Percentiles rank a stretch among this genome's conserved stretches.
Evolutionary conservation across 2,888 invertebrate species (phyloP).

Genomic region (Trileptium ribeirensis): DNA sequence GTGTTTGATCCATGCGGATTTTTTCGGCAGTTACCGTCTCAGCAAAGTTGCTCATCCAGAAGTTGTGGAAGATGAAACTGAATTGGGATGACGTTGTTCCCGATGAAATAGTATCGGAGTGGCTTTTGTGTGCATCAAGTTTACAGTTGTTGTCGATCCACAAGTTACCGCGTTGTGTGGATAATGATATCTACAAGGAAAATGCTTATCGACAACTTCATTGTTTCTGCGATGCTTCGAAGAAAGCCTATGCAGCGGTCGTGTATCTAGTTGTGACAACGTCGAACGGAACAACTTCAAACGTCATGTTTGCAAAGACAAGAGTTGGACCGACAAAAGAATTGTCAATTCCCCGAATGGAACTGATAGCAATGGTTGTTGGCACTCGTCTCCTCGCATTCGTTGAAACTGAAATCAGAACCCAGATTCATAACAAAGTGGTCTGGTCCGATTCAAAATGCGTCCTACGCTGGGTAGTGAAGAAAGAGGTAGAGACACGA

Average conservation of each 20-base stretch:
- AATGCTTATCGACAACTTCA: neutral
- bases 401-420: neutral
- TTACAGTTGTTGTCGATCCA: neutral
- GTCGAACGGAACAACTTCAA: neutral
- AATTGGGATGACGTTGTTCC: neutral
- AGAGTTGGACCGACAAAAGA: neutral
- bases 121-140: neutral
- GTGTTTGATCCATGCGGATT: neutral
- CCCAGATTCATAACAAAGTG: neutral
- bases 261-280: neutral
- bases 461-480: neutral
- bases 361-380: neutral
- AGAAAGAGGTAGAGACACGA: neutral
- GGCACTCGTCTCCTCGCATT: neutral
- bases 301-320: neutral
- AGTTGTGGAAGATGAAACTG: neutral
- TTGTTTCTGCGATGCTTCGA: neutral
- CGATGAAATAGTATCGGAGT: neutral
- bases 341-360: conserved; percentile 21
- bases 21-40: neutral
- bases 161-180: neutral
- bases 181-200: neutral
- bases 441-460: conserved; percentile 10
- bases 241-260: neutral
- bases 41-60: neutral